These are phyloP conservation scores for Halesus radiatus DNA, from an alignment of 1,140 invertebrate genomes.

Conservation along the genomic window DNA sequence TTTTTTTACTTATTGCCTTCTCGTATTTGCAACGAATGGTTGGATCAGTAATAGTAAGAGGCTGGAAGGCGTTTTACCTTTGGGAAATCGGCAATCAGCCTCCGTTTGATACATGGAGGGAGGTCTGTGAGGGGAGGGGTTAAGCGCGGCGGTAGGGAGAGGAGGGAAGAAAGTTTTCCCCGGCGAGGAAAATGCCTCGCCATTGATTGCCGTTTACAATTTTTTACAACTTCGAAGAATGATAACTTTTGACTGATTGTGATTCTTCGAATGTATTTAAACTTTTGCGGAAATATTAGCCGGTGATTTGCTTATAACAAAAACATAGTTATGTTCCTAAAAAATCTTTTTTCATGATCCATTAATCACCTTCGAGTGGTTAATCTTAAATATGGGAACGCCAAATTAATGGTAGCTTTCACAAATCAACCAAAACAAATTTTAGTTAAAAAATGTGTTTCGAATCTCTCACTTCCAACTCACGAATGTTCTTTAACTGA, in stretches of 20 bases:
- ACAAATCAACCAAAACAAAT: too few relatives aligned
- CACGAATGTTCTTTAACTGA: too few relatives aligned
- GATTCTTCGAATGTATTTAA: not conserved
- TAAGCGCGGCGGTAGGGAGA: not conserved
- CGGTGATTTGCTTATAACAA: too few relatives aligned
- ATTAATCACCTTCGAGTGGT: too few relatives aligned
- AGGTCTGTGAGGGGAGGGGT: not conserved
- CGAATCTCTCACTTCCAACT: too few relatives aligned
- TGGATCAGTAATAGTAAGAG: constrained; percentile 7
- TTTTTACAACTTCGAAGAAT: constrained; percentile 33
- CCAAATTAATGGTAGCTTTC: too few relatives aligned
- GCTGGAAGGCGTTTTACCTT: constrained; percentile 43
- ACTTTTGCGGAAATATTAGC: too few relatives aligned
- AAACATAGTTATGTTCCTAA: too few relatives aligned
- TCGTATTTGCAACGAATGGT: not conserved
- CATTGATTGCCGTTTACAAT: constrained; percentile 41
- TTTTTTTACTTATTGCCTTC: not conserved
- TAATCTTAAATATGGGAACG: too few relatives aligned
- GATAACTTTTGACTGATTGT: constrained; percentile 5
- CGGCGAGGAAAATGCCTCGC: constrained; percentile 26
- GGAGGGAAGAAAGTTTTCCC: constrained; percentile 5
- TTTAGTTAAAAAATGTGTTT: too few relatives aligned
- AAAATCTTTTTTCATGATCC: too few relatives aligned
- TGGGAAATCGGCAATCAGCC: constrained; percentile 48
- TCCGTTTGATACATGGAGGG: constrained; percentile 45